Base-by-base conservation (phyloP, 1,140 invertebrate species). In the Apis cerana region DNA sequence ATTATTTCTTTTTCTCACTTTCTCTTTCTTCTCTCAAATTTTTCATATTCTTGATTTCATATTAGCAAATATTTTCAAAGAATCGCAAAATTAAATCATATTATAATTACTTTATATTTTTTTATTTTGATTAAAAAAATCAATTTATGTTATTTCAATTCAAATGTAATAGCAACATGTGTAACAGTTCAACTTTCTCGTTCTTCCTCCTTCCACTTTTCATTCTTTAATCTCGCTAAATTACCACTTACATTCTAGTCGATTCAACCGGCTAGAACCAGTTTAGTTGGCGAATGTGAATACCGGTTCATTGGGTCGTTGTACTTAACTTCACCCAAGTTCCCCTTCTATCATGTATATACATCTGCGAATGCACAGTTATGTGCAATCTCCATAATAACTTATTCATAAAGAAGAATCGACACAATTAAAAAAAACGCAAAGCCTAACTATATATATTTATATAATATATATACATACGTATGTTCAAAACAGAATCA, bases 401-500 rank as follows among this genome's bases (percentile, higher is more conserved):
- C 21, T 33, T 43, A 43, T 43, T 43, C 12, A 1, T 8, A 19
- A 23, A 0, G 8, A 12, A 17, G 27, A 10, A 50, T 43, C 5
- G 10, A 52, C 2, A 52, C 2, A 52, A 13, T 52, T 43, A 43
- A 43, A 43, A 43, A 43, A 33, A 33, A 33, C 33, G 33, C 27
- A 33, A 33, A 33, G 2, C 33, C 33, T 43, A 43, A 43, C 4
- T 43, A 5, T 5, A 43, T 5, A 43, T 33, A n/a, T 12, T 43
- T 19, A 11, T 7, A n/a, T 23, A 27, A 62, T 62, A 43, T 43
- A 59, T 50, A 12, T 65, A 62, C 61, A 23, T 8, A 62, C 17
- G 5, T 68, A 0, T 13, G 33, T 72, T 10, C 54, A 43, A 58
- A 33, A 68, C 82, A 98, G 97, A 96, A 98, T 85, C 97, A 98